These are phyloP conservation scores for Charina bottae DNA, from an alignment of 2,113 vertebrate genomes.

Conservation along the genomic window DNA sequence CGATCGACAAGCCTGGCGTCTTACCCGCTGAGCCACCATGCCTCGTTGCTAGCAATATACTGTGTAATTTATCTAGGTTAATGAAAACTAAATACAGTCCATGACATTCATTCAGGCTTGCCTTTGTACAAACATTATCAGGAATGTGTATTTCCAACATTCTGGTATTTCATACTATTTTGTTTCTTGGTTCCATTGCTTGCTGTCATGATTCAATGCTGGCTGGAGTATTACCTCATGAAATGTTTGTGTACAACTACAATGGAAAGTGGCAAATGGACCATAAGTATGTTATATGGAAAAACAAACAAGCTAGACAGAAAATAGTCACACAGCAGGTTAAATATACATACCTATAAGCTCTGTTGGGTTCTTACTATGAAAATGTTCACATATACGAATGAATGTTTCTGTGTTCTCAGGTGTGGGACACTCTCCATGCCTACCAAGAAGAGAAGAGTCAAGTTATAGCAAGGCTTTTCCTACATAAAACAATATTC, in stretches of 20 bases:
- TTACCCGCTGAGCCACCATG: too few species aligned
- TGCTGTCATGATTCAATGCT: neutral
- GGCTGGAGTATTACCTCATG: neutral
- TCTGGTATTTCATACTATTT: neutral
- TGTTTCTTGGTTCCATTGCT: neutral
- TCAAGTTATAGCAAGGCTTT: constrained; percentile 29
- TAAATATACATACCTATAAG: constrained; percentile 84
- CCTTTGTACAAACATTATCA: neutral
- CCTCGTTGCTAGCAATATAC: neutral
- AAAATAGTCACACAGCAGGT: constrained; percentile 23
- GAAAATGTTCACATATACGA: constrained; percentile 88
- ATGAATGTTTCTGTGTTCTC: constrained; percentile 92
- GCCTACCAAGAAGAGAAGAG: constrained; percentile 75
- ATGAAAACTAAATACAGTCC: neutral
- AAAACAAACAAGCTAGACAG: constrained; percentile 17
- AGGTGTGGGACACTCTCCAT: constrained; percentile 89
- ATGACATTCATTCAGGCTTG: neutral
- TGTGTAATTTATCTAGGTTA: neutral
- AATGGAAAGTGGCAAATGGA: neutral
- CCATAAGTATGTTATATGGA: neutral
- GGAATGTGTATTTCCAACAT: neutral
- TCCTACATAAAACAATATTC: neutral
- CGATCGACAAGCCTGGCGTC: too few species aligned
- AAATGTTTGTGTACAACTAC: neutral
- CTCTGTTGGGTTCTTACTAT: constrained; percentile 90